Conservation (phyloP, 2,888 invertebrate species). For the Drosophila rubida region DNA sequence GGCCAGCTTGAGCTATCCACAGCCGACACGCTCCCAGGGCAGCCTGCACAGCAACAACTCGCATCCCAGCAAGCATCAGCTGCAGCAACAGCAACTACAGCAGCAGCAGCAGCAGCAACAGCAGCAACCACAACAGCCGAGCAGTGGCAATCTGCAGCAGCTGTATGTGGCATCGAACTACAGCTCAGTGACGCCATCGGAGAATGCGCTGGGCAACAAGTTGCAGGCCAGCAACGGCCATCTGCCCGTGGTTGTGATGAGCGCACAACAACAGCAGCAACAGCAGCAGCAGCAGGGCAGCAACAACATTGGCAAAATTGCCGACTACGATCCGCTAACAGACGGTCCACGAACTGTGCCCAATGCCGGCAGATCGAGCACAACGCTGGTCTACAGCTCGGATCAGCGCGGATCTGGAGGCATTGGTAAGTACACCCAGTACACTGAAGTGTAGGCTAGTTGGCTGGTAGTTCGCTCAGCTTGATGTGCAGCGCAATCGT, state of each 20-base stretch:
- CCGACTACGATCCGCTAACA: constrained; percentile 92
- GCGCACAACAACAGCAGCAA: constrained; percentile 9
- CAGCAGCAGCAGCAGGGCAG: constrained; percentile 37
- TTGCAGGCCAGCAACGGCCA: constrained; percentile 65
- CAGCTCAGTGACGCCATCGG: constrained; percentile 69
- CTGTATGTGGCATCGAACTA: constrained; percentile 75
- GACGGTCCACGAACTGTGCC: constrained; percentile 90
- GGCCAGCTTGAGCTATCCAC: constrained; percentile 48
- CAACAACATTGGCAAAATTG: constrained; percentile 89
- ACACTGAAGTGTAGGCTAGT: not conserved
- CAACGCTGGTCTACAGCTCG: constrained; percentile 94
- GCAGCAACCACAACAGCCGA: constrained; percentile 47
- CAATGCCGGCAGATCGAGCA: constrained; percentile 91
- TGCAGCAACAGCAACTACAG: constrained; percentile 53
- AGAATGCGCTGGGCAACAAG: constrained; percentile 59
- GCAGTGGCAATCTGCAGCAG: constrained; percentile 67
- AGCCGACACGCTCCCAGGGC: constrained; percentile 38
- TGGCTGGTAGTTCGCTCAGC: constrained; percentile 48
- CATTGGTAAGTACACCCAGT: constrained; percentile 82
- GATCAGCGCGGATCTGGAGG: constrained; percentile 89
- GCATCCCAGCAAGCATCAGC: constrained; percentile 56
- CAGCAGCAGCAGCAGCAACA: constrained; percentile 54
- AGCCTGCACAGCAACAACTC: constrained; percentile 59
- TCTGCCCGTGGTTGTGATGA: constrained; percentile 29
- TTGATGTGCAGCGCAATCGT: constrained; percentile 54